Conservation (phyloP, 2,888 invertebrate genomes). For the Dicyrtomina minuta region DNA sequence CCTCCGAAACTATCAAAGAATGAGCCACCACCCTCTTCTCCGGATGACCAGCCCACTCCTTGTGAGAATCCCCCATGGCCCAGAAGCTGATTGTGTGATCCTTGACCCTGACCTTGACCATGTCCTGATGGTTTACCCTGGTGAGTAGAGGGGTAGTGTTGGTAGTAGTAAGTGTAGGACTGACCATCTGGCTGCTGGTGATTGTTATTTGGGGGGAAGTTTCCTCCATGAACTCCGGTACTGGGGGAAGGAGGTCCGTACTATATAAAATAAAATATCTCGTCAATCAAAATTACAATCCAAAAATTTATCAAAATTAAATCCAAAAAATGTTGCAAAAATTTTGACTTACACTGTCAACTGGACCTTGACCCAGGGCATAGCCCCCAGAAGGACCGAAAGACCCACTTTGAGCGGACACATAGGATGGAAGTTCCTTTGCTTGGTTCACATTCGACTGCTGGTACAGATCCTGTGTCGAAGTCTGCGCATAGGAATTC, state of each 20-base stretch:
- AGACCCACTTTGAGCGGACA: too few relatives aligned
- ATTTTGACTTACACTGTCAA: too few relatives aligned
- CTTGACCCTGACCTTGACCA: neutral
- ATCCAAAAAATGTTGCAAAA: too few relatives aligned
- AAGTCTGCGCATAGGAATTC: too few relatives aligned
- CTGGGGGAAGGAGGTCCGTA: conserved; percentile 6
- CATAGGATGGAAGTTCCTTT: too few relatives aligned
- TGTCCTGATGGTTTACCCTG: neutral
- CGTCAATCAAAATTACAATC: too few relatives aligned
- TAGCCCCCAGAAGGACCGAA: too few relatives aligned
- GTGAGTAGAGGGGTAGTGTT: conserved; percentile 42
- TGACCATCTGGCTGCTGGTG: conserved; percentile 18
- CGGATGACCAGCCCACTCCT: neutral
- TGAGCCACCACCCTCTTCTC: conserved; percentile 24
- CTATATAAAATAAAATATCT: neutral
- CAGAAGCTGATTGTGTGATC: too few relatives aligned
- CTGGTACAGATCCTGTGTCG: too few relatives aligned
- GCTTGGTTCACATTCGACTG: too few relatives aligned
- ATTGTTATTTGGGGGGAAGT: neutral
- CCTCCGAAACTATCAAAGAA: conserved; percentile 36
- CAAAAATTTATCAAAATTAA: too few relatives aligned
- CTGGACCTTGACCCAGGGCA: too few relatives aligned
- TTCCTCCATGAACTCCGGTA: neutral
- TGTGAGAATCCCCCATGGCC: conserved; percentile 3
- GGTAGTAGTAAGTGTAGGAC: conserved; percentile 47